phyloP scores from a whole-genome alignment of 1,140 invertebrate species.

The Chironomus tepperi region DNA sequence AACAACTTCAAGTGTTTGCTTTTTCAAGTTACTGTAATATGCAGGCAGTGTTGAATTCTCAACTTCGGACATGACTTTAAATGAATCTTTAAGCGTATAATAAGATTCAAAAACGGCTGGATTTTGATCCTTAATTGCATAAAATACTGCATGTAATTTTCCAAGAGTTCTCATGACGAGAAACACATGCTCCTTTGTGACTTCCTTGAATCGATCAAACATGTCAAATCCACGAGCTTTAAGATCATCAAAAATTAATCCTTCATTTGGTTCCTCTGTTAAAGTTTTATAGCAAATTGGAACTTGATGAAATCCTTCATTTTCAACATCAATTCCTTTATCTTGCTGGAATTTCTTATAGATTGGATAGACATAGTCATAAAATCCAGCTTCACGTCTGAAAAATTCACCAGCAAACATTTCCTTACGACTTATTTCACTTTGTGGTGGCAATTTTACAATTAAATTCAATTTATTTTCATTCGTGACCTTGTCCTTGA shows the following conservation, averaged over 20 bases:
- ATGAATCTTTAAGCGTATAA: background rate
- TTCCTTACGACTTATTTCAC: constrained; percentile 30
- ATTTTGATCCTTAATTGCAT: constrained; percentile 38
- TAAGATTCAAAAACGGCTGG: background rate
- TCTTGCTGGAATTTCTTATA: constrained; percentile 34
- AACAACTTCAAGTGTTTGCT: constrained; percentile 25
- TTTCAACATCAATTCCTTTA: constrained; percentile 29
- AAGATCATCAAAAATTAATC: constrained; percentile 48
- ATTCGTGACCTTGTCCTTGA: constrained; percentile 23
- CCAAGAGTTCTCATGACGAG: constrained; percentile 43
- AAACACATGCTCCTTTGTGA: constrained; percentile 41
- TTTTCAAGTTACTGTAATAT: background rate
- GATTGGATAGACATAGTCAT: constrained; percentile 35
- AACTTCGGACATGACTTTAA: background rate
- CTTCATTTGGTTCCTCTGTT: constrained; percentile 38
- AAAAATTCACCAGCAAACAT: no score
- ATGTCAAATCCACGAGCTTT: constrained; percentile 39
- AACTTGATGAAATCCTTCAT: constrained; percentile 33
- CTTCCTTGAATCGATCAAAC: constrained; percentile 39
- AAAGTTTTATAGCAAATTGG: constrained; percentile 39
- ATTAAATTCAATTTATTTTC: constrained; percentile 28
- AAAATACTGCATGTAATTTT: constrained; percentile 45
- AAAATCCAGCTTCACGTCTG: constrained; percentile 32
- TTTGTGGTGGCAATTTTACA: constrained; percentile 35
- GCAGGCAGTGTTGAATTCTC: background rate